Base-by-base conservation (phyloP, 37 sponge, comb jelly and placozoan genomes). In the Cladorhizidae sp. region DNA sequence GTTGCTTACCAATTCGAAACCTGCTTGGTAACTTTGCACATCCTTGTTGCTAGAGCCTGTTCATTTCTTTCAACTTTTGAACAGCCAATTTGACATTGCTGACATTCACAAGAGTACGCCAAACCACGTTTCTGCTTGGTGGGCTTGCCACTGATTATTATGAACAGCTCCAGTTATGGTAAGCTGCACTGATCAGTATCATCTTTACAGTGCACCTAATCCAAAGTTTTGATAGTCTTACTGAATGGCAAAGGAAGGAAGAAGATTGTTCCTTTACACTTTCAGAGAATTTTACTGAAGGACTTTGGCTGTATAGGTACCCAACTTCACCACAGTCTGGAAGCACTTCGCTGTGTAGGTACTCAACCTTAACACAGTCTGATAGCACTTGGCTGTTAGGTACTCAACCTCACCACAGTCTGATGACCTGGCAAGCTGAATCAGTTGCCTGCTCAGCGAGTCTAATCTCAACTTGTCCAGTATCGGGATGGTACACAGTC, bases 321-420 rank as follows among this genome's bases (percentile, higher is more conserved):
- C 87, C 18, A 91, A 76, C 43, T 80, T 72, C 12, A 83, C 58
- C 7, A 86, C 56, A 26, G 92, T 83, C 59, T 91, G 87, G n/a
- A 57, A 54, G 86, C 12, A 32, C n/a, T 51, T 91, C n/a, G n/a
- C n/a, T n/a, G n/a, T n/a, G n/a, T n/a, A n/a, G n/a, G n/a, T n/a
- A n/a, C n/a, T n/a, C n/a, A n/a, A n/a, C n/a, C n/a, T n/a, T n/a
- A n/a, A n/a, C n/a, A n/a, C n/a, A n/a, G n/a, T n/a, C n/a, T n/a
- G n/a, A n/a, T n/a, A n/a, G n/a, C n/a, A n/a, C n/a, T n/a, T n/a
- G n/a, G n/a, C n/a, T n/a, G n/a, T n/a, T n/a, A n/a, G n/a, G n/a
- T n/a, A n/a, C n/a, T n/a, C n/a, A n/a, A n/a, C n/a, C n/a, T n/a
- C n/a, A n/a, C n/a, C n/a, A n/a, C n/a, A n/a, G n/a, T n/a, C n/a